Conservation (phyloP, 2,797 vertebrate genomes). For the Oreochromis mossambicus region DNA sequence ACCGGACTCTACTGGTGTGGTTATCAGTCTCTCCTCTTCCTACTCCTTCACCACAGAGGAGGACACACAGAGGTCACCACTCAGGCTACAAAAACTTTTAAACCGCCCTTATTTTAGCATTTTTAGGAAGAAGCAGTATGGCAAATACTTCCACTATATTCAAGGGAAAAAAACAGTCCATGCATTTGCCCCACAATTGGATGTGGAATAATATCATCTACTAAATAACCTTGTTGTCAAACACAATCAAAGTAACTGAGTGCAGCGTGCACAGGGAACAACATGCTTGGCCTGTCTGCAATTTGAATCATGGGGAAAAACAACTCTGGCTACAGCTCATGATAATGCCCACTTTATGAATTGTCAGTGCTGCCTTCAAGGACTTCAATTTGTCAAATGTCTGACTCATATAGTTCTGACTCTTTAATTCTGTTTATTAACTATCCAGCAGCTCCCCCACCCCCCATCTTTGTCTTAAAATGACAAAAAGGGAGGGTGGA, state of each 20-base stretch:
- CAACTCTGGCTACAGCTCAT: background rate
- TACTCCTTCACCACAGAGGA: conserved; percentile 22
- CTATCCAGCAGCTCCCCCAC: conserved; percentile 6
- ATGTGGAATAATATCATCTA: background rate
- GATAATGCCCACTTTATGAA: background rate
- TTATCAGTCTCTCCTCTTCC: conserved; percentile 29
- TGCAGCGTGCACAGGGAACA: background rate
- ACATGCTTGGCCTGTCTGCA: background rate
- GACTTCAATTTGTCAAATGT: conserved; percentile 16
- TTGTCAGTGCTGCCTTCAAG: conserved; percentile 19
- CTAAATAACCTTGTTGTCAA: conserved; percentile 41
- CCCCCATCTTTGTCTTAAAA: conserved; percentile 18
- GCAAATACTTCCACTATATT: conserved; percentile 2
- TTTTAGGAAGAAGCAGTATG: background rate
- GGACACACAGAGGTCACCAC: conserved; percentile 38
- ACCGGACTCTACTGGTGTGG: conserved; percentile 43
- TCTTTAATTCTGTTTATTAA: background rate
- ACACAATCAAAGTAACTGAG: conserved; percentile 30
- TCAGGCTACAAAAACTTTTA: conserved; percentile 8
- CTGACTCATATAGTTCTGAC: conserved; percentile 20
- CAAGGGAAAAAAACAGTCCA: background rate
- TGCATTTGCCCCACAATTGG: background rate
- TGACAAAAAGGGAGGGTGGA: background rate
- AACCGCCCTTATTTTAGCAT: conserved; percentile 10
- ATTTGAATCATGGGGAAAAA: conserved; percentile 14